A percentile compares a stretch with the other conserved stretches of the same genome.
These are phyloP conservation scores for Drosophila simulans DNA, from an alignment of 1,140 invertebrate species.

Conservation along the genomic window DNA sequence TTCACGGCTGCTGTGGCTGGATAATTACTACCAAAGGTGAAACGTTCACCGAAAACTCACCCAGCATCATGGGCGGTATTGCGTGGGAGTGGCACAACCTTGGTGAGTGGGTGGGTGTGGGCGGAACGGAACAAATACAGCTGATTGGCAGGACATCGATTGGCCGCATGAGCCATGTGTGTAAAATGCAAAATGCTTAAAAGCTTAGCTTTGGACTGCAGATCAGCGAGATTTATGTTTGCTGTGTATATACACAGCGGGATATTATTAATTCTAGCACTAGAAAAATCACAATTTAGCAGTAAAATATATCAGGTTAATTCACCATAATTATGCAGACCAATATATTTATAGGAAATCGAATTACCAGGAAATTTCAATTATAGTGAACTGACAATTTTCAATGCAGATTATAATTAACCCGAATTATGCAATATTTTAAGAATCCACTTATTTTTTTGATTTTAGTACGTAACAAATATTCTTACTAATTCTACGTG, in stretches of 20 bases:
- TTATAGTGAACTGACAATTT: too few species aligned
- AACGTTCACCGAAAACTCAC: conserved; percentile 11
- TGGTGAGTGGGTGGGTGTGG: not conserved
- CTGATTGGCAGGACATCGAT: conserved; percentile 50
- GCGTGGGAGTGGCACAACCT: not conserved
- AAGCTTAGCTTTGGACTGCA: not conserved
- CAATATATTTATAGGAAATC: too few species aligned
- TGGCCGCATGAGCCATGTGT: conserved; percentile 12
- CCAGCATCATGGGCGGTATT: conserved; percentile 1
- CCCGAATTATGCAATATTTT: not conserved
- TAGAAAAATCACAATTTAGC: not conserved
- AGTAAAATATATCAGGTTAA: too few species aligned
- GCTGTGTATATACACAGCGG: too few species aligned
- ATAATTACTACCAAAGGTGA: conserved; percentile 65
- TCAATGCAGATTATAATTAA: conserved; percentile 7
- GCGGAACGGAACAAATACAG: conserved; percentile 44
- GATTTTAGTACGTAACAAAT: not conserved
- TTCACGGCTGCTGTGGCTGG: conserved; percentile 14
- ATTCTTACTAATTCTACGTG: conserved; percentile 16
- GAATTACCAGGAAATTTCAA: not conserved
- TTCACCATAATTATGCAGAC: too few species aligned
- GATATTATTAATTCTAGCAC: not conserved
- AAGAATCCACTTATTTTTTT: not conserved
- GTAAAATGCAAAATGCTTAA: conserved; percentile 19
- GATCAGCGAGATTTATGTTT: not conserved